These are phyloP conservation scores for Caligus rogercresseyi DNA, from an alignment of 1,140 invertebrate species.

Conservation along the genomic window DNA sequence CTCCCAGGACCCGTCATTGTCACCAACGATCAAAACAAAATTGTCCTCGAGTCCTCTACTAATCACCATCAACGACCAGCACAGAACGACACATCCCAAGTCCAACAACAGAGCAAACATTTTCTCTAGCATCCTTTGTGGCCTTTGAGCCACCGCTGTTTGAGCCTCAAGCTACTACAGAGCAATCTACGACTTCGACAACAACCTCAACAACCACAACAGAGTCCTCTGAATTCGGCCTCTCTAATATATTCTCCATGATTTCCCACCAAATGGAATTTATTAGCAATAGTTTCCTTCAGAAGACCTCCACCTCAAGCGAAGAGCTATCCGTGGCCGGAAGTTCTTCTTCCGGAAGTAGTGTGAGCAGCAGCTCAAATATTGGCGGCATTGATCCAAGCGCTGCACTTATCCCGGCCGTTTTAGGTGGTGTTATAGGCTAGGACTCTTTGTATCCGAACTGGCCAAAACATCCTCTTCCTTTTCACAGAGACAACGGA, in stretches of 20 bases:
- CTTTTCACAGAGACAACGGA: background rate
- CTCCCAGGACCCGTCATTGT: background rate
- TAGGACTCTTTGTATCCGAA: background rate
- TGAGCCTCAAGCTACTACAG: background rate
- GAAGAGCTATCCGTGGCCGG: no score
- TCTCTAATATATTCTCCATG: background rate
- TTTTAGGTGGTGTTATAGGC: background rate
- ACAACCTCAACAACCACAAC: background rate
- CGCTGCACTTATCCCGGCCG: background rate
- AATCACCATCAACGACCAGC: background rate
- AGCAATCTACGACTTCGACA: background rate
- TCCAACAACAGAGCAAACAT: background rate
- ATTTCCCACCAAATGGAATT: background rate
- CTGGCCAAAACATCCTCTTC: background rate
- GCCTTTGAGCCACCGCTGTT: background rate
- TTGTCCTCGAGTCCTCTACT: no score
- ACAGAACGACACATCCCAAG: background rate
- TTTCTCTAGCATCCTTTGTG: background rate
- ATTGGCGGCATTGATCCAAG: background rate
- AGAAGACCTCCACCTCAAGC: no score
- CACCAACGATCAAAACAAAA: background rate
- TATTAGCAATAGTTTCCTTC: background rate
- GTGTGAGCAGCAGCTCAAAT: background rate
- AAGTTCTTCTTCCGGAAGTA: background rate
- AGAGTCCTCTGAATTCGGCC: background rate